These are phyloP conservation scores for Ceraclea dissimilis DNA, from an alignment of 2,888 invertebrate genomes.

Conservation along the genomic window DNA sequence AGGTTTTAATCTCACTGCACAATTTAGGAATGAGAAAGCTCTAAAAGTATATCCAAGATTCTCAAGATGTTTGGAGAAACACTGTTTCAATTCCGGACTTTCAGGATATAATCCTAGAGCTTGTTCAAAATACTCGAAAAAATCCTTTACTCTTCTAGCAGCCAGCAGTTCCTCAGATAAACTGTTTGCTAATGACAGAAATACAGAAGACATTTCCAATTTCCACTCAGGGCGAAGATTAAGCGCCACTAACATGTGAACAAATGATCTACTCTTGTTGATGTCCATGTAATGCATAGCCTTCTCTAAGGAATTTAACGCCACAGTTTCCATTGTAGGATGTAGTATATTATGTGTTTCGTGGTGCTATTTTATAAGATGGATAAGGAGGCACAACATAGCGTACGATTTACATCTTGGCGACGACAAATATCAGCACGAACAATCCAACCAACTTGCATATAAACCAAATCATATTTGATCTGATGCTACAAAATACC, in stretches of 20 bases:
- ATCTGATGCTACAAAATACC: too few species aligned
- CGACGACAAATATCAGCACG: background rate
- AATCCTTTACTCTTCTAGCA: slow-evolving; percentile 9
- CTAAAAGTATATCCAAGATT: slow-evolving; percentile 43
- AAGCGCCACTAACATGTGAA: slow-evolving; percentile 12
- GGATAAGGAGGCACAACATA: too few species aligned
- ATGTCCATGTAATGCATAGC: slow-evolving; percentile 5
- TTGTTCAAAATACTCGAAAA: slow-evolving; percentile 13
- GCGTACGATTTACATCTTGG: background rate
- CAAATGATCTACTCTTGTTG: slow-evolving; percentile 12
- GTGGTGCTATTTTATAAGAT: too few species aligned
- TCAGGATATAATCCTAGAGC: slow-evolving; percentile 19
- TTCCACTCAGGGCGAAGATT: slow-evolving; percentile 8
- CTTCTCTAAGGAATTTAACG: slow-evolving; percentile 5
- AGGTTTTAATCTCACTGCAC: slow-evolving; percentile 43
- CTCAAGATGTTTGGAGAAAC: slow-evolving; percentile 8
- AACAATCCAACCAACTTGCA: background rate
- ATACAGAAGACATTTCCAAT: slow-evolving; percentile 6
- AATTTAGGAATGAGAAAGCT: slow-evolving; percentile 51
- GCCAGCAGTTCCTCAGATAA: slow-evolving; percentile 3
- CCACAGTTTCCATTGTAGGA: background rate
- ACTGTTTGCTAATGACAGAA: slow-evolving; percentile 5
- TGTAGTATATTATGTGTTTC: background rate
- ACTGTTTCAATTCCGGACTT: slow-evolving; percentile 13
- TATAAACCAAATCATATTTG: background rate